phyloP scores from a whole-genome alignment of 2,888 invertebrate species.

The Danaus chrysippus region DNA sequence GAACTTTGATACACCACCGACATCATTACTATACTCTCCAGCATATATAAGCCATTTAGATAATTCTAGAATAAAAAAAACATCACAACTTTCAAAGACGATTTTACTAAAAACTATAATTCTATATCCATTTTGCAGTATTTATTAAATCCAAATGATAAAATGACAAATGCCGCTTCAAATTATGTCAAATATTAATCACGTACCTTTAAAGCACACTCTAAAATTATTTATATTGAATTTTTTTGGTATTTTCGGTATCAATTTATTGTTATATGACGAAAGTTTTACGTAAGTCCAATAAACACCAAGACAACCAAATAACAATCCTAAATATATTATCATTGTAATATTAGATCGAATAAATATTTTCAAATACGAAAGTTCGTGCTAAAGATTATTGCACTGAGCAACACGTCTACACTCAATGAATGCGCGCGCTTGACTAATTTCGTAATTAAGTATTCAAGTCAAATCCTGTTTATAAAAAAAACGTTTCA shows the following conservation, averaged over 20 bases:
- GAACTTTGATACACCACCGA: slow-evolving; percentile 17
- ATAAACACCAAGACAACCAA: neutral
- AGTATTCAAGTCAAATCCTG: too few relatives aligned
- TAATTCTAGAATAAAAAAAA: slow-evolving; percentile 13
- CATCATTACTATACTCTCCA: slow-evolving; percentile 13
- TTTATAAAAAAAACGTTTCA: too few relatives aligned
- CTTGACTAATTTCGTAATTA: too few relatives aligned
- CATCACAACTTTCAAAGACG: neutral
- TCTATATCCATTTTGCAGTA: neutral
- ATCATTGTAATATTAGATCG: neutral
- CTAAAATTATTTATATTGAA: neutral
- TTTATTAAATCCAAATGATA: neutral
- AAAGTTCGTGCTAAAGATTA: too few relatives aligned
- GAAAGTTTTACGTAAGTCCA: neutral
- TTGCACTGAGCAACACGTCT: too few relatives aligned
- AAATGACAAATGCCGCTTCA: neutral
- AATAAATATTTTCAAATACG: neutral
- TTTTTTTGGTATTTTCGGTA: neutral
- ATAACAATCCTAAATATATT: neutral
- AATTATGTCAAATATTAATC: neutral
- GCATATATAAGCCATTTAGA: slow-evolving; percentile 12
- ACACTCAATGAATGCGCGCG: too few relatives aligned
- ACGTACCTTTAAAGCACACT: neutral
- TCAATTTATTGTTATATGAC: neutral
- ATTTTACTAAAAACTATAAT: too few relatives aligned